phyloP scores from a whole-genome alignment of 2,797 vertebrate species.

The Sylvia borin region DNA sequence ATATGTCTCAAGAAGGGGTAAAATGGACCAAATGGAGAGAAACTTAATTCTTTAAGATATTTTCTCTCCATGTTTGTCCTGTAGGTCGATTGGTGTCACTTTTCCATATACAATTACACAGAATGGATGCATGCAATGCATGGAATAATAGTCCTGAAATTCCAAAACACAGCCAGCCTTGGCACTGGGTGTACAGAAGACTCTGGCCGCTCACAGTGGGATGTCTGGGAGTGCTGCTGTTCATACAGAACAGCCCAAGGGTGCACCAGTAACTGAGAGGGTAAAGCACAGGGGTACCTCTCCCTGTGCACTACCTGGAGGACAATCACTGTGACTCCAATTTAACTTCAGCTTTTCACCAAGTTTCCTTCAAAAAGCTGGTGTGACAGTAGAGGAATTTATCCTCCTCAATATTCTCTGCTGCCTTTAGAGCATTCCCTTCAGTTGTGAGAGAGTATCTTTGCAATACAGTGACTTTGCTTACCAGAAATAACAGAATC shows the following conservation, averaged over 20 bases:
- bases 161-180: not conserved
- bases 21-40: not conserved
- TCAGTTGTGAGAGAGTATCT: not conserved
- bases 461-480: slow-evolving; percentile 23
- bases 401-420: not conserved
- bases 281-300: not conserved
- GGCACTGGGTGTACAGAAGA: not conserved
- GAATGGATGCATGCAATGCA: not conserved
- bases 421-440: not conserved
- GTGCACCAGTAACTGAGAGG: not conserved
- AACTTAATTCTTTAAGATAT: not conserved
- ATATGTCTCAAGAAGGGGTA: not conserved
- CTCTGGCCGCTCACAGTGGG: not conserved
- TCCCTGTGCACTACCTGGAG: not conserved
- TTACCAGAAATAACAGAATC: slow-evolving; percentile 94
- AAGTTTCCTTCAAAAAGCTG: not conserved
- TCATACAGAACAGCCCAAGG: not conserved
- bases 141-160: not conserved
- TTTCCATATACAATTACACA: not conserved
- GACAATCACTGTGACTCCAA: not conserved
- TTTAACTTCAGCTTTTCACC: not conserved
- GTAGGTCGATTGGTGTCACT: not conserved
- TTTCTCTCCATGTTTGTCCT: not conserved
- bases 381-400: not conserved
- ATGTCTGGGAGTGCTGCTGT: not conserved